Percentiles rank a stretch among this genome's conserved stretches.
phyloP scores from a whole-genome alignment of 2,797 vertebrate species.

The Lithobates pipiens region DNA sequence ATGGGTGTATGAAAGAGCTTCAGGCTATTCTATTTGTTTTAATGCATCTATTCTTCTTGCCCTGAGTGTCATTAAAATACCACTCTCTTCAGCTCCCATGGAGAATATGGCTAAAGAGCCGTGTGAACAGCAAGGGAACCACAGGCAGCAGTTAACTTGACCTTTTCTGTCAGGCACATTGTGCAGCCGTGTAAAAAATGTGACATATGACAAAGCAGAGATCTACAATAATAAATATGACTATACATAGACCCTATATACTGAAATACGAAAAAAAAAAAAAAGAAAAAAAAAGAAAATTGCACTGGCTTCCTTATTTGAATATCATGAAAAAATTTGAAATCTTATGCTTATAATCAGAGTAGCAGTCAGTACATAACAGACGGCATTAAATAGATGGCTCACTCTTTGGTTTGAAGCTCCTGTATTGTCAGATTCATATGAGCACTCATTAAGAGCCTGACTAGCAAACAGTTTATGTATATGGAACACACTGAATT shows the following conservation, averaged over 20 bases:
- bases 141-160: constrained; percentile 59
- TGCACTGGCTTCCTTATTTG: too few species aligned
- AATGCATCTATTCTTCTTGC: constrained; percentile 67
- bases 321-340: too few species aligned
- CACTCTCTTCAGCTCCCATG: constrained; percentile 58
- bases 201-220: too few species aligned
- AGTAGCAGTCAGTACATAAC: too few species aligned
- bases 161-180: constrained; percentile 46
- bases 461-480: constrained; percentile 19
- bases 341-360: too few species aligned
- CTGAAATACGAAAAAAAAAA: too few species aligned
- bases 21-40: constrained; percentile 64
- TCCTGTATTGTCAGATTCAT: constrained; percentile 6
- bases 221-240: too few species aligned
- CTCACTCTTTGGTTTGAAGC: neutral
- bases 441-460: constrained; percentile 13
- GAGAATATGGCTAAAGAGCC: constrained; percentile 64
- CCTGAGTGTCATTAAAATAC: constrained; percentile 68
- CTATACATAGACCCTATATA: too few species aligned
- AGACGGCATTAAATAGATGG: neutral
- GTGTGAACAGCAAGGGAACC: constrained; percentile 55
- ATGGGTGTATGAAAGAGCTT: constrained; percentile 45
- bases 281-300: too few species aligned
- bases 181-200: constrained; percentile 58
- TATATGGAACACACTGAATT: constrained; percentile 19